phyloP scores from a whole-genome alignment of 2,113 vertebrate genomes.

The Puntigrus tetrazona region DNA sequence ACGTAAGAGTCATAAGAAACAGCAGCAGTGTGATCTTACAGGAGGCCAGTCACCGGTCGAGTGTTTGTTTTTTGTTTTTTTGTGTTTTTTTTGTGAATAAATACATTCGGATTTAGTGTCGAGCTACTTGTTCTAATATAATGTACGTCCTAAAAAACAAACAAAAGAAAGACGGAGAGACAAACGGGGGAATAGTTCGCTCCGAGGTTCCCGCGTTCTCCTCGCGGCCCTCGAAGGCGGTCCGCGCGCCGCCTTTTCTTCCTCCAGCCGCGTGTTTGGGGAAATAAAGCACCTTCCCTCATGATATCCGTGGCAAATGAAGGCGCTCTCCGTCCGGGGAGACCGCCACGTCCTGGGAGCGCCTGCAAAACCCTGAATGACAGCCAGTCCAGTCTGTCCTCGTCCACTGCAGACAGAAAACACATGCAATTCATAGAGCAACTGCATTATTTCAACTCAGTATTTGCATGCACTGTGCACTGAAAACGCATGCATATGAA shows the following conservation, averaged over 20 bases:
- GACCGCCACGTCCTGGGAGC: conserved; percentile 37
- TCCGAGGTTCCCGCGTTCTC: conserved; percentile 60
- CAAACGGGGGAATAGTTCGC: conserved; percentile 54
- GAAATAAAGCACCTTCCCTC: conserved; percentile 55
- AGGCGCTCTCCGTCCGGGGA: conserved; percentile 43
- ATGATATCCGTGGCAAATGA: conserved; percentile 57
- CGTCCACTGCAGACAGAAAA: conserved; percentile 18
- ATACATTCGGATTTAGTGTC: conserved; percentile 86
- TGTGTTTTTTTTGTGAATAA: conserved; percentile 80
- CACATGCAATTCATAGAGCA: not conserved
- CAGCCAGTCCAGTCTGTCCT: conserved; percentile 25
- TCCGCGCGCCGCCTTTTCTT: conserved; percentile 63
- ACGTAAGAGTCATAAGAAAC: conserved; percentile 42
- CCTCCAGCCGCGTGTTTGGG: conserved; percentile 57
- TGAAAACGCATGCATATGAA: not conserved
- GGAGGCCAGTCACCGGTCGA: conserved; percentile 51
- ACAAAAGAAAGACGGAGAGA: conserved; percentile 38
- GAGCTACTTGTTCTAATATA: conserved; percentile 76
- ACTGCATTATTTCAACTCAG: not conserved
- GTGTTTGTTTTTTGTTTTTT: conserved; percentile 4
- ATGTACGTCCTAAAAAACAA: conserved; percentile 60
- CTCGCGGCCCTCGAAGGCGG: conserved; percentile 68
- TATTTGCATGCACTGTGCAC: not conserved
- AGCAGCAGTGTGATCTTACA: conserved; percentile 81
- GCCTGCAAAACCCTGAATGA: conserved; percentile 40